Percentiles rank a stretch among this genome's conserved stretches.
Evolutionary conservation across 2,888 invertebrate genomes (phyloP).

Genomic region (Netelia melanura): DNA sequence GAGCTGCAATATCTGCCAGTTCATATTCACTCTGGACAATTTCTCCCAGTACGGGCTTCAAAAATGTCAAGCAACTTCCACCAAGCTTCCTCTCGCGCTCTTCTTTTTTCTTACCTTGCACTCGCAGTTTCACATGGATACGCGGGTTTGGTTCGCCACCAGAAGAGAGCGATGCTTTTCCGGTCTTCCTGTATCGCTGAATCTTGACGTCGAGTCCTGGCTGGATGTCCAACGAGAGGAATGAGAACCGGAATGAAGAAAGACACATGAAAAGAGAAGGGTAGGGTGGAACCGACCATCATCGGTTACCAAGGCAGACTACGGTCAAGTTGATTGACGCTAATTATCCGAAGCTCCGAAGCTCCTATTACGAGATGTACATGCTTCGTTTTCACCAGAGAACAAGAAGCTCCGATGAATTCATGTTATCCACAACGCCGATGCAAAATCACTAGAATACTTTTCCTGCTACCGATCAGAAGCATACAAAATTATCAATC

Average conservation of each 20-base stretch:
- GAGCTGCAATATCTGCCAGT: not conserved
- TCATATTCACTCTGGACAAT: constrained; percentile 13
- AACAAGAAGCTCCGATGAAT: constrained; percentile 33
- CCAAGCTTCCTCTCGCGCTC: not conserved
- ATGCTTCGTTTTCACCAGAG: not conserved
- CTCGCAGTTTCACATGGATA: not conserved
- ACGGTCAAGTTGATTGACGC: constrained; percentile 65
- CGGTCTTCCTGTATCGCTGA: constrained; percentile 46
- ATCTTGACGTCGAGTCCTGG: constrained; percentile 30
- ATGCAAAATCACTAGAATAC: no score
- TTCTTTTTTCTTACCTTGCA: not conserved
- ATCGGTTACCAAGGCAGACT: constrained; percentile 9
- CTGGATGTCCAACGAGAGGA: constrained; percentile 31
- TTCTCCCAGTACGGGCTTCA: constrained; percentile 10
- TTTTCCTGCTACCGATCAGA: no score
- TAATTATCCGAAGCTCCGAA: constrained; percentile 56
- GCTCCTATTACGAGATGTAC: not conserved
- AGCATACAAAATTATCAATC: no score
- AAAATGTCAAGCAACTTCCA: constrained; percentile 23
- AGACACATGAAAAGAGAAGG: constrained; percentile 32
- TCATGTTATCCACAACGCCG: not conserved
- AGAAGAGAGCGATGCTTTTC: not conserved
- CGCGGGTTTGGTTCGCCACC: not conserved
- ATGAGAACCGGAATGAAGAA: constrained; percentile 30
- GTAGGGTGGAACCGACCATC: constrained; percentile 8